These are phyloP conservation scores for Lamproptera curius DNA, from an alignment of 2,888 invertebrate genomes.

Conservation along the genomic window DNA sequence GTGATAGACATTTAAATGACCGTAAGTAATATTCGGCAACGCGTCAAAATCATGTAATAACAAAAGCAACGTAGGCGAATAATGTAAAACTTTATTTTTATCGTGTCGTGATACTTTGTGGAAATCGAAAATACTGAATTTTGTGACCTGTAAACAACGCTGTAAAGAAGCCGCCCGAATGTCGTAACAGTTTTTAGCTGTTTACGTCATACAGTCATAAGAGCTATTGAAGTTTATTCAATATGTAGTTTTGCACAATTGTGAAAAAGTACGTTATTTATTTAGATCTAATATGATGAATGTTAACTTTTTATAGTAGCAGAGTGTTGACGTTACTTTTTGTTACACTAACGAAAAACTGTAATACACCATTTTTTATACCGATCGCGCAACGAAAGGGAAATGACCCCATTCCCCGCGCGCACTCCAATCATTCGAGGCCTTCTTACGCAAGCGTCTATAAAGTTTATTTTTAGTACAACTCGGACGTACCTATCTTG, in stretches of 20 bases:
- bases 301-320: too few relatives aligned
- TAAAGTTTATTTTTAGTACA: slow-evolving; percentile 68
- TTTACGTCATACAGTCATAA: too few relatives aligned
- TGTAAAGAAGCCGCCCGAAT: slow-evolving; percentile 34
- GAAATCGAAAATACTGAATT: slow-evolving; percentile 43
- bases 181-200: slow-evolving; percentile 27
- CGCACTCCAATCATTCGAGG: slow-evolving; percentile 52
- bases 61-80: slow-evolving; percentile 38
- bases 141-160: slow-evolving; percentile 49
- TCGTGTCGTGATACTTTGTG: slow-evolving; percentile 37
- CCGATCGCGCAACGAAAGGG: slow-evolving; percentile 60
- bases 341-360: too few relatives aligned
- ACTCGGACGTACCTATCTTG: slow-evolving; percentile 58
- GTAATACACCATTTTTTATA: too few relatives aligned
- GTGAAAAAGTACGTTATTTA: too few relatives aligned
- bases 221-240: too few relatives aligned
- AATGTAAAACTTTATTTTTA: slow-evolving; percentile 45
- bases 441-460: slow-evolving; percentile 65
- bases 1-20: too few relatives aligned
- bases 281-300: too few relatives aligned
- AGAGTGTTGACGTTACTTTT: too few relatives aligned
- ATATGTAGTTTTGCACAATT: too few relatives aligned
- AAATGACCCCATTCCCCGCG: slow-evolving; percentile 62
- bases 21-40: too few relatives aligned
- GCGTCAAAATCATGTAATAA: slow-evolving; percentile 1